Percentiles rank a stretch among this genome's conserved stretches.
These are phyloP conservation scores for Leucopsar rothschildi DNA, from an alignment of 2,113 vertebrate species.

Conservation along the genomic window DNA sequence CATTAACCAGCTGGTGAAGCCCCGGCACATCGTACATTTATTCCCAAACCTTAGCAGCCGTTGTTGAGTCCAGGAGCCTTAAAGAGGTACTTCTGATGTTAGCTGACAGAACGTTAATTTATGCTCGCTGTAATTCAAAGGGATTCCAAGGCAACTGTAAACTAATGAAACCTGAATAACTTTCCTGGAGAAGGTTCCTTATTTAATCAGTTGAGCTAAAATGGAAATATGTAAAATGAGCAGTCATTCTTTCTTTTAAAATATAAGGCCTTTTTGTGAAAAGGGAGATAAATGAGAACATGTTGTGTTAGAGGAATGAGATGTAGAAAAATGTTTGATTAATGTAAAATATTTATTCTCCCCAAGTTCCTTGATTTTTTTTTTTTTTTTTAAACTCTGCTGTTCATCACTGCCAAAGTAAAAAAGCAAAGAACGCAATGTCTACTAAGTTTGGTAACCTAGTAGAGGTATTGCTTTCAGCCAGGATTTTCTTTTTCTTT, in stretches of 20 bases:
- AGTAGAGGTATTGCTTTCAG: conserved; percentile 72
- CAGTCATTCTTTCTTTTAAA: neutral
- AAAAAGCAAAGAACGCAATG: neutral
- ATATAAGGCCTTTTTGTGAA: neutral
- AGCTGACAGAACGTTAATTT: conserved; percentile 71
- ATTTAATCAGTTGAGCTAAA: conserved; percentile 62
- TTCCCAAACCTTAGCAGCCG: conserved; percentile 69
- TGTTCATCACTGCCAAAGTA: conserved; percentile 51
- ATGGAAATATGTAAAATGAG: conserved; percentile 44
- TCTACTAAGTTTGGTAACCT: conserved; percentile 51
- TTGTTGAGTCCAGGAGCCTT: conserved; percentile 63
- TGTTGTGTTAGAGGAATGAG: neutral
- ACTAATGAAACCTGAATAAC: conserved; percentile 70
- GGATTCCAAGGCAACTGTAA: conserved; percentile 69
- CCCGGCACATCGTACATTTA: conserved; percentile 65
- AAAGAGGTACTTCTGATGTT: conserved; percentile 70
- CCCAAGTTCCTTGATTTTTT: neutral
- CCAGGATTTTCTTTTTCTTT: conserved; percentile 47
- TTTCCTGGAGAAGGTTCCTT: conserved; percentile 39
- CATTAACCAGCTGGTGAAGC: conserved; percentile 69
- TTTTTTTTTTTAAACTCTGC: neutral
- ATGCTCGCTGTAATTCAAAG: conserved; percentile 68
- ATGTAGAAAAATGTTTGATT: conserved; percentile 28
- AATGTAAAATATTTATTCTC: conserved; percentile 47
- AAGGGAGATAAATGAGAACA: conserved; percentile 51